Evolutionary conservation across 2,888 invertebrate genomes (phyloP), one percentile per base, ranked within the genome.

Genomic region (Pyrrhia umbra): DNA sequence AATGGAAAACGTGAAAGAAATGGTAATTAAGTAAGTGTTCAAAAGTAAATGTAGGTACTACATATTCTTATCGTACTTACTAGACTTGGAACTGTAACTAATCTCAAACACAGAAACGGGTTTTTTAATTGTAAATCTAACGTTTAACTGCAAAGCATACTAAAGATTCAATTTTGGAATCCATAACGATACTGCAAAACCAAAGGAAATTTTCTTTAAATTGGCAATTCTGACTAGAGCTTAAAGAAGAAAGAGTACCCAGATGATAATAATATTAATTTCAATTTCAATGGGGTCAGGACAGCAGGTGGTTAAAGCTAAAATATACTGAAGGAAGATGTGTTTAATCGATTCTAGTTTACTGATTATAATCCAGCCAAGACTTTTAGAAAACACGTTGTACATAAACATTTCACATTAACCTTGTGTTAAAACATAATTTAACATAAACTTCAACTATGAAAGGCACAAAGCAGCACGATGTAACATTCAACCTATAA

Each of bases 401-500:
- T n/a, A n/a, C n/a, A n/a, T 34, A 13, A 2, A 4, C 4, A 13
- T 13, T 13, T 3, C 9, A 1, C 43, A 39, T 34, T n/a, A 61
- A 61, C 13, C 9, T 47, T 37, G n/a, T 23, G 18, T 52, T 21
- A 47, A 50, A 34, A 23, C 9, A n/a, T 39, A 30, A 49, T 49
- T 61, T 16, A 63, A 61, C 25, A 42, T 27, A 43, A 75, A 58
- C 60, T 43, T 49, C 51, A 6, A 65, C 40, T 20, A 68, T 46
- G 56, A 61, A 69, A 64, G 46, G 40, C 67, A 71, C 64, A 67
- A 68, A 79, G 73, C 65, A 60, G 40, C 69, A 71, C 64, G 68
- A 72, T 64, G 65, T 70, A 68, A 58, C 50, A 72, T 58, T 69
- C 59, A 80, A 70, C 77, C 71, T 78, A 78, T 83, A 83, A 84